These are phyloP conservation scores for Himalopsyche japonica DNA, from an alignment of 2,888 invertebrate species.

Conservation along the genomic window DNA sequence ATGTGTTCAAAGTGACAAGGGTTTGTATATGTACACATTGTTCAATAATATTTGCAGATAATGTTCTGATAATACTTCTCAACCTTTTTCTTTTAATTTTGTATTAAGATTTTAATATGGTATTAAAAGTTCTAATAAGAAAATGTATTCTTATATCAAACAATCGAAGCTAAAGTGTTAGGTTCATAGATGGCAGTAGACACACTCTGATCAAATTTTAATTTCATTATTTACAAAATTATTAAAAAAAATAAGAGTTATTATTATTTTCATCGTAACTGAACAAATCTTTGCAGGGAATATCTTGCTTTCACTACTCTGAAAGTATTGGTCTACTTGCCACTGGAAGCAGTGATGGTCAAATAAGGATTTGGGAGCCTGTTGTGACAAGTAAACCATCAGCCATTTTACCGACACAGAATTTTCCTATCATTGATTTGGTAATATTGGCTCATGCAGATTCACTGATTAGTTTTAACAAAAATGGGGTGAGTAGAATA, in stretches of 20 bases:
- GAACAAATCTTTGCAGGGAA: constrained; percentile 54
- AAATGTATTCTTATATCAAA: no score
- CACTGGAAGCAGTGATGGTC: constrained; percentile 61
- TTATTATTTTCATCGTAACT: no score
- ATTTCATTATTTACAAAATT: no score
- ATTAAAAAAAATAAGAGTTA: no score
- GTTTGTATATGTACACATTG: constrained; percentile 46
- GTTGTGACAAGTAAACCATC: constrained; percentile 50
- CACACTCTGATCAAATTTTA: no score
- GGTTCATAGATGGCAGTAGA: not conserved
- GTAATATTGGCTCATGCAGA: constrained; percentile 55
- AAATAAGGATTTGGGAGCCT: constrained; percentile 62
- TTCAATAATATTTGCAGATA: no score
- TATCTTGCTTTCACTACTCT: constrained; percentile 61
- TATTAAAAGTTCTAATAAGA: no score
- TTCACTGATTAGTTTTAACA: constrained; percentile 58
- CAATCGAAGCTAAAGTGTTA: not conserved
- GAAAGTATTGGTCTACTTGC: constrained; percentile 55
- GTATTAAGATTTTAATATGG: no score
- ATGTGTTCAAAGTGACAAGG: constrained; percentile 59
- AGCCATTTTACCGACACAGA: constrained; percentile 48
- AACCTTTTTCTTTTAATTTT: no score
- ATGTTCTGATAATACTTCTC: no score
- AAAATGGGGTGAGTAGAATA: constrained; percentile 57
- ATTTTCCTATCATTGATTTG: constrained; percentile 57